A percentile compares a stretch with the other conserved stretches of the same genome.
Evolutionary conservation across 2,888 invertebrate species (phyloP).

Genomic region (Philonicus albiceps): DNA sequence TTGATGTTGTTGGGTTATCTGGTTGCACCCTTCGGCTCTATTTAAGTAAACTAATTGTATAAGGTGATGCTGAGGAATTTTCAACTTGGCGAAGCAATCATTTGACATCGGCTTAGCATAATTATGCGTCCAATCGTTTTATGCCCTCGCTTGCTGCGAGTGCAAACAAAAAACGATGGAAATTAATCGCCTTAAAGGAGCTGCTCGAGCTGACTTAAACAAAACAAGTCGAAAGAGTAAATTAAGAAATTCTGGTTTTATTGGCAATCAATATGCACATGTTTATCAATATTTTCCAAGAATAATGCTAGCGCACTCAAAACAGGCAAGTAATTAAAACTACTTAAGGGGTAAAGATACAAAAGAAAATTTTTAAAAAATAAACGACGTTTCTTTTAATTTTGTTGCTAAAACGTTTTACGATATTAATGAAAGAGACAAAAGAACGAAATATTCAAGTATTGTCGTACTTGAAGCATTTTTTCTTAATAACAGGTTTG

Average conservation of each 20-base stretch:
- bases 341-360: too few relatives aligned
- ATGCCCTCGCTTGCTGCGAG: neutral
- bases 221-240: neutral
- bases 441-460: too few relatives aligned
- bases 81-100: neutral
- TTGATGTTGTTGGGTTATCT: constrained; percentile 43
- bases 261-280: neutral
- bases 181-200: neutral
- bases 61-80: constrained; percentile 32
- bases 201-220: neutral
- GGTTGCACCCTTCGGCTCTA: constrained; percentile 1
- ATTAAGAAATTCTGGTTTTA: neutral
- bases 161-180: neutral
- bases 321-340: neutral
- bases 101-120: neutral
- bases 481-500: too few relatives aligned
- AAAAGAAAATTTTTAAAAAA: too few relatives aligned
- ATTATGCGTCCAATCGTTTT: neutral
- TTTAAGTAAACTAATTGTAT: constrained; percentile 18
- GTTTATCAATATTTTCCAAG: neutral
- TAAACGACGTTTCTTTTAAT: too few relatives aligned
- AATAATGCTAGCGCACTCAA: neutral
- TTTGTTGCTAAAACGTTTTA: too few relatives aligned
- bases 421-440: too few relatives aligned
- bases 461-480: too few relatives aligned